phyloP scores from a whole-genome alignment of 1,140 invertebrate species.

The Oryctes rhinoceros region DNA sequence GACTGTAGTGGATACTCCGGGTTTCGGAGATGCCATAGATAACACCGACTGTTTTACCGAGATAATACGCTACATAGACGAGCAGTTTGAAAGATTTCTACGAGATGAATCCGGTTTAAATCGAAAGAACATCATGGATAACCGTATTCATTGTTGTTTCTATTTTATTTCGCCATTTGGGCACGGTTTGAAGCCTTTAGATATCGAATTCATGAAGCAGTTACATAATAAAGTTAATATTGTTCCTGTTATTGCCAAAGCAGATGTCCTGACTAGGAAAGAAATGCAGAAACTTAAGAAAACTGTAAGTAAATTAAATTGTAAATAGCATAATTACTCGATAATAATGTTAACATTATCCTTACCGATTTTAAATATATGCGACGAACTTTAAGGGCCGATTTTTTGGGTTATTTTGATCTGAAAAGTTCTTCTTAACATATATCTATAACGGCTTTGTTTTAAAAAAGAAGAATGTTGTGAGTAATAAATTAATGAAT shows the following conservation, averaged over 20 bases:
- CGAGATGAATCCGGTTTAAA: slow-evolving; percentile 92
- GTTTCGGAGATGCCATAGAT: slow-evolving; percentile 99
- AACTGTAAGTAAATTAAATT: slow-evolving; percentile 65
- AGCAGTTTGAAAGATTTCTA: slow-evolving; percentile 92
- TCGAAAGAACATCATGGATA: slow-evolving; percentile 90
- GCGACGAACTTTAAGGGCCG: not conserved
- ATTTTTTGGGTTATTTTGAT: slow-evolving; percentile 9
- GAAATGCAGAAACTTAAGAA: slow-evolving; percentile 91
- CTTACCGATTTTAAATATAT: not conserved
- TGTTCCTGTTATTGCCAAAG: slow-evolving; percentile 98
- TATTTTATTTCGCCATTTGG: slow-evolving; percentile 99
- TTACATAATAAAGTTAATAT: slow-evolving; percentile 98
- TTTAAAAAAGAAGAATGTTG: too few species aligned
- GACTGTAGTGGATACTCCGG: slow-evolving; percentile 96
- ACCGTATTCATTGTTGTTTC: slow-evolving; percentile 95
- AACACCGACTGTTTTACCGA: slow-evolving; percentile 92
- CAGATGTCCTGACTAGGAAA: slow-evolving; percentile 96
- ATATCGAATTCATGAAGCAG: slow-evolving; percentile 99
- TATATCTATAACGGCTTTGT: too few species aligned
- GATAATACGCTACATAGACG: slow-evolving; percentile 93
- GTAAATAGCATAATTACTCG: too few species aligned
- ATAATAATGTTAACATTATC: too few species aligned
- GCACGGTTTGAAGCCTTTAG: slow-evolving; percentile 91
- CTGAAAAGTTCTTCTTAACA: too few species aligned
- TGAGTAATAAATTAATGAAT: too few species aligned